Percentiles rank a stretch among this genome's conserved stretches.
Conservation (phyloP, 1,140 invertebrate genomes). For the Philopotamus ludificatus region DNA sequence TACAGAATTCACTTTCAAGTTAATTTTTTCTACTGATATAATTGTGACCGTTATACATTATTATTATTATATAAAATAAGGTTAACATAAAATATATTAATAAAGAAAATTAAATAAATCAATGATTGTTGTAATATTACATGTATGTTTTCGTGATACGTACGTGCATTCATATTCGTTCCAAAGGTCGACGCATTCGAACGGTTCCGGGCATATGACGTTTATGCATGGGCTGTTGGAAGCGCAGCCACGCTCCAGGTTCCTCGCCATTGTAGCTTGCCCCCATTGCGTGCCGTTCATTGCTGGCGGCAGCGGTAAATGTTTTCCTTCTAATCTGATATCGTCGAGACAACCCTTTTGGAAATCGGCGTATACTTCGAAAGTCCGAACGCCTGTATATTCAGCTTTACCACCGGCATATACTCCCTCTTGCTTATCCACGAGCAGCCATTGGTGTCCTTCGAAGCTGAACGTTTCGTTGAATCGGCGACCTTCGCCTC, state of each 20-base stretch:
- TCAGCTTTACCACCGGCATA: constrained; percentile 94
- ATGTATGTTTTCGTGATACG: constrained; percentile 55
- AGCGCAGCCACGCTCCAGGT: constrained; percentile 86
- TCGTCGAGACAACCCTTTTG: constrained; percentile 73
- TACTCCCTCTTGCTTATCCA: constrained; percentile 92
- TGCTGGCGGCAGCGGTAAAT: constrained; percentile 86
- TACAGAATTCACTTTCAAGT: no score
- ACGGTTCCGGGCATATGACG: constrained; percentile 87
- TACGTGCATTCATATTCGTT: constrained; percentile 97
- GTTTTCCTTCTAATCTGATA: constrained; percentile 84
- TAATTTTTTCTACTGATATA: no score
- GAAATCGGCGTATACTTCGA: constrained; percentile 94
- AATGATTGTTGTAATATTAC: constrained; percentile 9
- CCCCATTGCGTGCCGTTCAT: constrained; percentile 95
- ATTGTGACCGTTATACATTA: no score
- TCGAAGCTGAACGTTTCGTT: constrained; percentile 91
- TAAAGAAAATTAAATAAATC: background rate
- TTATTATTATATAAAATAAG: background rate
- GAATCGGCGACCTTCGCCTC: constrained; percentile 90
- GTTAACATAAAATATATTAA: background rate
- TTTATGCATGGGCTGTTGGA: constrained; percentile 93
- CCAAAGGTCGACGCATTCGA: constrained; percentile 95
- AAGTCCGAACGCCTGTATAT: constrained; percentile 87
- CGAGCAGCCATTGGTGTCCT: constrained; percentile 87
- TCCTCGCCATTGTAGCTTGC: constrained; percentile 86